phyloP scores from a whole-genome alignment of 2,888 invertebrate genomes.

The Lycia hirtaria region DNA sequence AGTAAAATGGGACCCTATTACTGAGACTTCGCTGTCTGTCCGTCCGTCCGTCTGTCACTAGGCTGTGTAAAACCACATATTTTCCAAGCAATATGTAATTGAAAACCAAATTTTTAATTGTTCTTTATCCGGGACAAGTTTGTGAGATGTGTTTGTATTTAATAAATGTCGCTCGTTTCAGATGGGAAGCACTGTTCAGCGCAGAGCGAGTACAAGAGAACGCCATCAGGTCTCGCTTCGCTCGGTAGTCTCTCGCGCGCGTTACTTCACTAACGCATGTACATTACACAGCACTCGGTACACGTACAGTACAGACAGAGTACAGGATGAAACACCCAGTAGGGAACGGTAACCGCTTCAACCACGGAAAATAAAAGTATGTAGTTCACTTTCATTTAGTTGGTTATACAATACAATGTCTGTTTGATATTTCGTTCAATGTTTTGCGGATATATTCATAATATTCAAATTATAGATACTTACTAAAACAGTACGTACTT shows the following conservation, averaged over 20 bases:
- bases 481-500: too few relatives aligned
- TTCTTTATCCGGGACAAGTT: too few relatives aligned
- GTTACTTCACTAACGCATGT: conserved; percentile 27
- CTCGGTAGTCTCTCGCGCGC: conserved; percentile 13
- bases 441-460: too few relatives aligned
- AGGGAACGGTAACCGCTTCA: too few relatives aligned
- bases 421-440: too few relatives aligned
- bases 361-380: too few relatives aligned
- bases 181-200: neutral
- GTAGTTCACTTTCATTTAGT: too few relatives aligned
- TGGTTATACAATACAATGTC: too few relatives aligned
- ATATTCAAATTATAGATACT: too few relatives aligned
- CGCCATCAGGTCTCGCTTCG: conserved; percentile 14
- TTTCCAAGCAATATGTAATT: neutral
- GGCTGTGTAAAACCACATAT: neutral
- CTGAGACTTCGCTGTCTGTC: too few relatives aligned
- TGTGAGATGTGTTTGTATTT: neutral
- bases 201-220: conserved; percentile 8
- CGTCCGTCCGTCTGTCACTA: neutral
- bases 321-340: neutral
- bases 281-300: conserved; percentile 27
- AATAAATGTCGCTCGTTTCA: neutral
- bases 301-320: conserved; percentile 9
- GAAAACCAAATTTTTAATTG: neutral
- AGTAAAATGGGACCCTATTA: too few relatives aligned